Base-by-base conservation (phyloP, 2,113 vertebrate species). In the Elephas maximus region DNA sequence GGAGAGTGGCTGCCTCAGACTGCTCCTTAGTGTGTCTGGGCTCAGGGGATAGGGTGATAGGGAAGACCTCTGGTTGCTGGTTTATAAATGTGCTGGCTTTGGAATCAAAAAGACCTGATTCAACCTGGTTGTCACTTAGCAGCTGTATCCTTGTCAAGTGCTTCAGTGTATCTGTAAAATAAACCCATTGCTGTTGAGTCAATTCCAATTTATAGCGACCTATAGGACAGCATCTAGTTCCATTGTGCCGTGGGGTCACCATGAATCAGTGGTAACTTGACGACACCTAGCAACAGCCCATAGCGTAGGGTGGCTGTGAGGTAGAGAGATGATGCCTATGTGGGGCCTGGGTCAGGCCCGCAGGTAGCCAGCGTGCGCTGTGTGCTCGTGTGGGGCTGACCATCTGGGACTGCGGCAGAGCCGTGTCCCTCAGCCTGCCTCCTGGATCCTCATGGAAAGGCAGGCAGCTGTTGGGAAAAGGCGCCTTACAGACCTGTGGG, bases 41-140 rank as follows among this genome's bases (percentile, higher is more conserved):
- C 63, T 71, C 53, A 28, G 53, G 87, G 94, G 77, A 62, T 21
- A 0, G 48, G 65, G 18, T 91, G 57, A 63, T 44, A 44, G 79
- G 28, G 88, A 62, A 79, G 30, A 67, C 76, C 73, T 86, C 24
- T 71, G 1, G 4, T 73, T 48, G 45, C 51, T 41, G 33, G 60
- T 48, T 62, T 33, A 37, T 37, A 63, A 37, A 23, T 73, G 14
- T 20, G 6, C 37, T 57, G 74, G 10, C 65, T 88, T 51, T 62
- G 92, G 90, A 69, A 65, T 77, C 84, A 33, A 17, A 82, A 63
- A 80, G 92, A 69, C 67, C 21, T 85, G 20, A 6, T 85, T 96
- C 45, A 45, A 4, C 51, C 0, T 37, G 37, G 37, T 37, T 74
- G 48, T 81, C 41, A 23, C 57, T 45, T 23, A 41, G 83, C 81